These are phyloP conservation scores for Labeo calbasu DNA, from an alignment of 2,797 vertebrate species.

Conservation along the genomic window DNA sequence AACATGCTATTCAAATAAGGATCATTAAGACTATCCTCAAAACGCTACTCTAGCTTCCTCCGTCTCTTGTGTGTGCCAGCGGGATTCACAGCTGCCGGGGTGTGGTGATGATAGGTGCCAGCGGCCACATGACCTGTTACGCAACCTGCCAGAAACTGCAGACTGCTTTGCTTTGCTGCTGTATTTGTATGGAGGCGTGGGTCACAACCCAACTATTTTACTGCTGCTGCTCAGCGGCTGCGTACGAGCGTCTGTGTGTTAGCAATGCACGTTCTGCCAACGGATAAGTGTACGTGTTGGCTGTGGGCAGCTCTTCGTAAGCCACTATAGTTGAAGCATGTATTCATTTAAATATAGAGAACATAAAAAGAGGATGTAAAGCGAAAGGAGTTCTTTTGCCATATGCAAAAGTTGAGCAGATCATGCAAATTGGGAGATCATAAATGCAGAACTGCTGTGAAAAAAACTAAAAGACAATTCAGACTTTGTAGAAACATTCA, in stretches of 20 bases:
- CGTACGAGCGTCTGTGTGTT: constrained; percentile 51
- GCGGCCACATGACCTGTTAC: constrained; percentile 74
- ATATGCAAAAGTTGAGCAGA: constrained; percentile 18
- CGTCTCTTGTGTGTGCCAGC: constrained; percentile 39
- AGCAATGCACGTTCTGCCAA: neutral
- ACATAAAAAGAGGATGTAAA: neutral
- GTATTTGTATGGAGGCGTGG: constrained; percentile 46
- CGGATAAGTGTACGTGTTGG: constrained; percentile 56
- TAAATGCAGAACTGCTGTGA: constrained; percentile 6
- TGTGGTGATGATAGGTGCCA: constrained; percentile 65
- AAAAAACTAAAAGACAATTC: neutral
- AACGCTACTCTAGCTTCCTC: neutral
- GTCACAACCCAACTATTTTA: constrained; percentile 54
- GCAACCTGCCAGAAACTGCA: constrained; percentile 71
- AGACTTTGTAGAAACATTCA: neutral
- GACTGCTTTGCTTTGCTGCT: constrained; percentile 44
- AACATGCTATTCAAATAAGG: constrained; percentile 1
- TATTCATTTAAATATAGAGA: neutral
- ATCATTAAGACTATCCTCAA: neutral
- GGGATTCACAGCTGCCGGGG: constrained; percentile 61
- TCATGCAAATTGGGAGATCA: constrained; percentile 6
- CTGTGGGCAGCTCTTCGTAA: constrained; percentile 44
- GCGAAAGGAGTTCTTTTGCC: neutral
- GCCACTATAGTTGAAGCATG: constrained; percentile 30
- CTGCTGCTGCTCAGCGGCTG: constrained; percentile 49